phyloP scores from a whole-genome alignment of 1,140 invertebrate species.

The Cydia strobilella region DNA sequence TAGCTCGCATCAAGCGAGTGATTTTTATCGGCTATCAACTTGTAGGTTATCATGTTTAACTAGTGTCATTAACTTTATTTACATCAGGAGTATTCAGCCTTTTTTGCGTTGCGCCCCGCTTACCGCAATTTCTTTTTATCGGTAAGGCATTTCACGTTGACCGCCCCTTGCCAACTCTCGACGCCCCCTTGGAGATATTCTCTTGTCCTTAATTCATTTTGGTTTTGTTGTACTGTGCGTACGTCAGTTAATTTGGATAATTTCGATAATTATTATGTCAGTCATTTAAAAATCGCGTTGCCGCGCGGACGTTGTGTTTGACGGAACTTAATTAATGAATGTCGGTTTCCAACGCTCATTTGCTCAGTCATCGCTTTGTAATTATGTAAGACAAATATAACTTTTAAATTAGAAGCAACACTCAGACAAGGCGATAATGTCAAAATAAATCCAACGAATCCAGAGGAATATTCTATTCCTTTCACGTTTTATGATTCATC shows the following conservation, averaged over 20 bases:
- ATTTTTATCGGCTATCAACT: conserved; percentile 8
- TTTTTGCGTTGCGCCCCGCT: not conserved
- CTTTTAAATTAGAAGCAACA: conserved; percentile 22
- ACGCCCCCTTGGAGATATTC: too few relatives aligned
- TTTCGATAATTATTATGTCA: conserved; percentile 20
- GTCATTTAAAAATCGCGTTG: conserved; percentile 23
- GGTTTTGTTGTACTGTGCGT: not conserved
- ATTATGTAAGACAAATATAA: conserved; percentile 40
- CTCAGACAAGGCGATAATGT: not conserved
- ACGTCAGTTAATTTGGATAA: not conserved
- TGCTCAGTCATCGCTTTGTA: conserved; percentile 50
- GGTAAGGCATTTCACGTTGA: too few relatives aligned
- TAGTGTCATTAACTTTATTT: not conserved
- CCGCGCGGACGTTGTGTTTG: not conserved
- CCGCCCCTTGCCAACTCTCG: too few relatives aligned
- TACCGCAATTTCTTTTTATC: not conserved
- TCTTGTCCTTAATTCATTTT: not conserved
- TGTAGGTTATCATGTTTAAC: not conserved
- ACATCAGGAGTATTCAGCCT: not conserved
- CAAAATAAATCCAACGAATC: conserved; percentile 8
- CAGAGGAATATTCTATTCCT: conserved; percentile 1
- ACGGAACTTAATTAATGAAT: conserved; percentile 50
- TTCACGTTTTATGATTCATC: conserved; percentile 28
- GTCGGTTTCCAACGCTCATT: conserved; percentile 38
- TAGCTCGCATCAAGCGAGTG: not conserved